A percentile compares a stretch with the other conserved stretches of the same genome.
Evolutionary conservation across 2,797 vertebrate species (phyloP).

Genomic region (Lagorchestes hirsutus): DNA sequence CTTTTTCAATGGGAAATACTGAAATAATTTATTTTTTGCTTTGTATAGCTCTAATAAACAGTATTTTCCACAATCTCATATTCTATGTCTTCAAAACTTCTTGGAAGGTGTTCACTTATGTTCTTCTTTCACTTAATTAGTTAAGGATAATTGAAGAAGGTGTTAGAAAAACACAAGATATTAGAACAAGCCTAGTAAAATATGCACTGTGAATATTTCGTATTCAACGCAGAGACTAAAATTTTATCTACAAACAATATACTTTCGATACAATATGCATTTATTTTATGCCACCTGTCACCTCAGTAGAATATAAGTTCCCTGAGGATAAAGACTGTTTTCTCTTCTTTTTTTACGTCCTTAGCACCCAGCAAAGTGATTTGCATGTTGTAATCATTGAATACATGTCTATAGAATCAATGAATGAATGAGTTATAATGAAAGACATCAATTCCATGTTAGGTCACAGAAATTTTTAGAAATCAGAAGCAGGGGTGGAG

Average conservation of each 20-base stretch:
- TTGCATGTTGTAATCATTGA: not conserved
- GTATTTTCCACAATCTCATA: constrained; percentile 17
- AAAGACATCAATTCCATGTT: constrained; percentile 47
- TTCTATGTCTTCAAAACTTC: constrained; percentile 52
- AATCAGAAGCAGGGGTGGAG: no score
- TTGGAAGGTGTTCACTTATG: constrained; percentile 18
- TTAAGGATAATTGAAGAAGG: constrained; percentile 42
- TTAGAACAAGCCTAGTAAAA: constrained; percentile 46
- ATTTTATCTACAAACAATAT: constrained; percentile 44
- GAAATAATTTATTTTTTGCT: not conserved
- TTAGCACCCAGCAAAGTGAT: not conserved
- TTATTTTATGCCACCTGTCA: not conserved
- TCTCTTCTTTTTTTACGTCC: not conserved
- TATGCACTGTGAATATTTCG: constrained; percentile 39
- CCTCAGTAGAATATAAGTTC: not conserved
- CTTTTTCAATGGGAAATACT: not conserved
- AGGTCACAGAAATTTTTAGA: constrained; percentile 11
- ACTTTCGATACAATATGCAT: constrained; percentile 11
- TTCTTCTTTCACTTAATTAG: constrained; percentile 37
- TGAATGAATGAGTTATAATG: not conserved
- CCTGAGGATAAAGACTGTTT: not conserved
- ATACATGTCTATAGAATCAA: not conserved
- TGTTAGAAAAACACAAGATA: constrained; percentile 44
- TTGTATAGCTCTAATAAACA: constrained; percentile 53
- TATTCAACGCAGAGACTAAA: constrained; percentile 25